phyloP scores from a whole-genome alignment of 37 sponge, comb jelly and placozoan species.

The Haliclona indistincta region DNA sequence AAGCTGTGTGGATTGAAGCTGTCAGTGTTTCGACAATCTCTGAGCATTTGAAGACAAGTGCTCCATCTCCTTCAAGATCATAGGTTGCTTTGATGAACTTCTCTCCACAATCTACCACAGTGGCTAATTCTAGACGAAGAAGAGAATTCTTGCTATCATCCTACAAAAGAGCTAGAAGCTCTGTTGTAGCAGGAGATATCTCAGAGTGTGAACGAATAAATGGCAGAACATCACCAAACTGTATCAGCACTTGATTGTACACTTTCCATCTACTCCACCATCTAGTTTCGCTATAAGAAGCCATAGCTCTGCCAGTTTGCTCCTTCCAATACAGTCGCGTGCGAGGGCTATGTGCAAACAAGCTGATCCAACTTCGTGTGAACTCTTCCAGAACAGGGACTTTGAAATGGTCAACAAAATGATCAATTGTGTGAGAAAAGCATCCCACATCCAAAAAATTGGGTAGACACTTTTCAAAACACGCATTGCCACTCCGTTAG shows the following conservation, averaged over 20 bases:
- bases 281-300: slow-evolving; percentile 34
- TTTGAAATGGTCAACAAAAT: slow-evolving; percentile 33
- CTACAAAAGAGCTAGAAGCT: neutral
- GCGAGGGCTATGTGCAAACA: slow-evolving; percentile 54
- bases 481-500: slow-evolving; percentile 15
- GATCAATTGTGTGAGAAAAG: slow-evolving; percentile 62
- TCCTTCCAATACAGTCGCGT: slow-evolving; percentile 32
- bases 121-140: slow-evolving; percentile 43
- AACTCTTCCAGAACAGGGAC: slow-evolving; percentile 35
- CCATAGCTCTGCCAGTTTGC: slow-evolving; percentile 31
- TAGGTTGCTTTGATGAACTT: slow-evolving; percentile 59
- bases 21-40: slow-evolving; percentile 11
- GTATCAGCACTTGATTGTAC: slow-evolving; percentile 7
- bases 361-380: slow-evolving; percentile 15
- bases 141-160: neutral
- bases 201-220: slow-evolving; percentile 18
- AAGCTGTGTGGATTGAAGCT: slow-evolving; percentile 1
- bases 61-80: slow-evolving; percentile 46
- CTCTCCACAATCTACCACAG: slow-evolving; percentile 37
- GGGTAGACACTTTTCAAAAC: slow-evolving; percentile 33
- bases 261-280: slow-evolving; percentile 71
- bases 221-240: slow-evolving; percentile 44
- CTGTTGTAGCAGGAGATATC: slow-evolving; percentile 2
- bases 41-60: slow-evolving; percentile 33
- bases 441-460: slow-evolving; percentile 33